Evolutionary conservation across 2,113 vertebrate genomes (phyloP).

Genomic region (Scytalopus superciliaris): DNA sequence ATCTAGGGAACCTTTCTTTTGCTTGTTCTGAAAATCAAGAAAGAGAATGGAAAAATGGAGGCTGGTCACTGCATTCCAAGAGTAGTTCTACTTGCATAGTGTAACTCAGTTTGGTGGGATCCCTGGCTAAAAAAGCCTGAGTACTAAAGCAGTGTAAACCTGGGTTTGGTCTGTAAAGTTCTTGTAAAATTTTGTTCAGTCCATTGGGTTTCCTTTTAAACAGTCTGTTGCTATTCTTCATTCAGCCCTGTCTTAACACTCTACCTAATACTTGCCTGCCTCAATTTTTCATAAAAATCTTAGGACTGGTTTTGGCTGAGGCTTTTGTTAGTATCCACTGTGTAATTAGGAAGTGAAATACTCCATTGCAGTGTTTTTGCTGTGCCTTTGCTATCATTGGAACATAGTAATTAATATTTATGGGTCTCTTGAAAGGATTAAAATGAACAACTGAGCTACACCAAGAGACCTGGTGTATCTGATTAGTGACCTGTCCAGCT

Average conservation of each 20-base stretch:
- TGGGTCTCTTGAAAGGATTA: not conserved
- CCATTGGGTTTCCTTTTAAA: not conserved
- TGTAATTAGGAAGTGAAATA: not conserved
- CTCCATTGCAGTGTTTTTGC: not conserved
- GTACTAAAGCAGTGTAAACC: not conserved
- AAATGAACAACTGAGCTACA: not conserved
- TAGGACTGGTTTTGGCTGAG: not conserved
- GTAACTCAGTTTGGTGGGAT: not conserved
- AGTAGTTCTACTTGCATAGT: not conserved
- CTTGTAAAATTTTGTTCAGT: not conserved
- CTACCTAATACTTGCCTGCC: not conserved
- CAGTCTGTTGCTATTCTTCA: not conserved
- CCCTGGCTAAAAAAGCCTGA: not conserved
- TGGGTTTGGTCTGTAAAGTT: not conserved
- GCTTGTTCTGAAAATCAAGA: not conserved
- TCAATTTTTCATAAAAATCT: not conserved
- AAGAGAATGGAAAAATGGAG: not conserved
- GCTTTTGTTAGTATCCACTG: not conserved
- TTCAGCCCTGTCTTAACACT: not conserved
- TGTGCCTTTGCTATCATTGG: not conserved
- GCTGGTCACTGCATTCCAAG: not conserved
- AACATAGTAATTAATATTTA: not conserved
- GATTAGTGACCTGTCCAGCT: not conserved
- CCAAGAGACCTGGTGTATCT: not conserved
- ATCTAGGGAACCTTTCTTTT: not conserved